phyloP scores from a whole-genome alignment of 2,113 vertebrate genomes.

The Dasyornis broadbenti region DNA sequence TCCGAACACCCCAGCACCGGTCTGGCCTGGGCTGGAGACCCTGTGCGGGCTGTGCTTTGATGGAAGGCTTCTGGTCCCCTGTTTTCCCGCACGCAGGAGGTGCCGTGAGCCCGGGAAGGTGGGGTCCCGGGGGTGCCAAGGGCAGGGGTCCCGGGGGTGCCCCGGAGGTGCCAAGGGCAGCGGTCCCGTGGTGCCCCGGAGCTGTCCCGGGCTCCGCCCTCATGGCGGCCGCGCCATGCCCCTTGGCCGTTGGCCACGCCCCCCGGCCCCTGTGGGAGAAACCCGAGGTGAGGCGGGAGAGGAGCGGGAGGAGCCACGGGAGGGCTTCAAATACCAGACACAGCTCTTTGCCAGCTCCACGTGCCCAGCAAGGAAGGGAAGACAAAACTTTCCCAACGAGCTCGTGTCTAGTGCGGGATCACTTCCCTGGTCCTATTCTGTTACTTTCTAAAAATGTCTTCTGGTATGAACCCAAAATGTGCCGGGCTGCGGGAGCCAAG shows the following conservation, averaged over 20 bases:
- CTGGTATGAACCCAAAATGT: background rate
- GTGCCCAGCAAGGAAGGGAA: background rate
- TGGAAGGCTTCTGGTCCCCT: no score
- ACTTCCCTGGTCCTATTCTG: background rate
- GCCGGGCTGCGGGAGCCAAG: background rate
- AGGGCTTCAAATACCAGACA: background rate
- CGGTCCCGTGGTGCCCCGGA: no score
- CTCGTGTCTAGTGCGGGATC: background rate
- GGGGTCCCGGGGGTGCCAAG: background rate
- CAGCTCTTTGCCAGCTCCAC: background rate
- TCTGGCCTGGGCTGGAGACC: no score
- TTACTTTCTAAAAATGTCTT: conserved; percentile 15
- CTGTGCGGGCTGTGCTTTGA: no score
- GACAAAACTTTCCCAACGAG: background rate
- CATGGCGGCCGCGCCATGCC: background rate
- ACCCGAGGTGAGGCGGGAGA: no score
- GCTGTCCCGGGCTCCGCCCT: background rate
- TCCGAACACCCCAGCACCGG: background rate
- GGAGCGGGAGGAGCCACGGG: no score
- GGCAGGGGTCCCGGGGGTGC: background rate
- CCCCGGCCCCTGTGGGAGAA: no score
- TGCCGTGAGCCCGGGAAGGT: no score
- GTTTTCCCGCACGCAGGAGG: no score
- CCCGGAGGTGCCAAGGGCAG: background rate
- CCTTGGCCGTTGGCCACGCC: background rate